Percentiles rank a stretch among this genome's conserved stretches.
Conservation (phyloP, 2,113 vertebrate genomes). For the Platichthys flesus region DNA sequence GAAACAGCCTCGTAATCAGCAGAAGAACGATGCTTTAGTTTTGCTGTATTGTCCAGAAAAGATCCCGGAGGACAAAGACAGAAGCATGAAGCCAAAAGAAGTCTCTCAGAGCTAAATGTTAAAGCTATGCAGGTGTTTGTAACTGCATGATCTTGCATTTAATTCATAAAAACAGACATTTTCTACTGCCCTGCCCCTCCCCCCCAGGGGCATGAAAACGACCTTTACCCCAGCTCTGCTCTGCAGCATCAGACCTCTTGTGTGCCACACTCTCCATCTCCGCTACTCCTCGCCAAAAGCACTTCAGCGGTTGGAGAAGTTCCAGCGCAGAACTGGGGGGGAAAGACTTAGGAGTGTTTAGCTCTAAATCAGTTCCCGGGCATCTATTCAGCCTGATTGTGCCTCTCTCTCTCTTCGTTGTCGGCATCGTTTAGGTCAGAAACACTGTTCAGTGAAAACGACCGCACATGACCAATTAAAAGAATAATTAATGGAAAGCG, state of each 20-base stretch:
- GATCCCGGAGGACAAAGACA: too few relatives aligned
- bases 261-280: slow-evolving; percentile 25
- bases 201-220: slow-evolving; percentile 19
- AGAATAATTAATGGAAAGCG: slow-evolving; percentile 1
- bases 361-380: slow-evolving; percentile 20
- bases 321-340: slow-evolving; percentile 38
- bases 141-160: neutral
- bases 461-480: neutral
- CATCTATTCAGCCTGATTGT: slow-evolving; percentile 25
- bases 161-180: neutral
- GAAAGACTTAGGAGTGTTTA: slow-evolving; percentile 11
- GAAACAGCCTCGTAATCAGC: neutral
- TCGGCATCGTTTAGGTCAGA: slow-evolving; percentile 9
- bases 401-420: slow-evolving; percentile 11
- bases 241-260: slow-evolving; percentile 14
- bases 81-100: too few relatives aligned
- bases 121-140: neutral
- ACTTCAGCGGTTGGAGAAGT: slow-evolving; percentile 22
- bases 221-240: slow-evolving; percentile 26
- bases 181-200: neutral
- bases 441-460: neutral
- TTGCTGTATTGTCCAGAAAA: neutral
- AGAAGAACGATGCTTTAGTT: neutral
- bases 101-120: too few relatives aligned
- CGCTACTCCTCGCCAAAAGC: slow-evolving; percentile 29